Base-by-base conservation (phyloP, 2,888 invertebrate genomes). In the Gastracanthus pulcherrimus region DNA sequence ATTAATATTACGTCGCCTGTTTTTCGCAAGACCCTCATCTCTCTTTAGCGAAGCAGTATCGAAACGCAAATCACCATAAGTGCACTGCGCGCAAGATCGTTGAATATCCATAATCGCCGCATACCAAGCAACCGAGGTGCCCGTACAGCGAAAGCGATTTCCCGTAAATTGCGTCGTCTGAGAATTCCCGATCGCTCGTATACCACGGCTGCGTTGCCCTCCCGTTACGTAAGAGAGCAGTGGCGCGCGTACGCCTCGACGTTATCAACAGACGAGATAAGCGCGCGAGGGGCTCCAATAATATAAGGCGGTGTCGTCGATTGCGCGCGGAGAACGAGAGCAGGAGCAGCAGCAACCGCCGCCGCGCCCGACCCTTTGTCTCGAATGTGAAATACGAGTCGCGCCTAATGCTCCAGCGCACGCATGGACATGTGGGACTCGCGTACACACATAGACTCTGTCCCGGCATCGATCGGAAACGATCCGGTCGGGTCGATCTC, bases 341-440 rank as follows among this genome's bases (percentile, higher is more conserved):
- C 67, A 29, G 36, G 29, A 64, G 9, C 29, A 29, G 83, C 85
- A 84, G 84, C 84, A 75, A 84, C 84, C 84, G 9, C 29, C 19
- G 83, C 85, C 84, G 84, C 84, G 76, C 85, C 84, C 84, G 85
- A 83, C 83, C 85, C 84, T 85, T 85, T 85, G 85, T 85, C 84
- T 83, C 81, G 41, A 76, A 70, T 79, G 79, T 84, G 84, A 84
- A 84, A 85, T 85, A 84, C 79, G 83, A 84, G 82, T 80, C 77
- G 81, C 81, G 36, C 82, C 81, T 78, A n/a, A n/a, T 78, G 80
- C 78, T 81, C 34, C 76, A 31, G 5, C n/a, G n/a, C 77, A 81
- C 81, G 60, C n/a, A 45, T 19, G 0, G 6, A 11, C 16, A 58
- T n/a, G 7, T 3, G 19, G 4, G 38, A 9, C 9, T 4, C 38